A percentile compares a stretch with the other conserved stretches of the same genome.
phyloP scores from a whole-genome alignment of 1,140 invertebrate genomes.

The Triops cancriformis region DNA sequence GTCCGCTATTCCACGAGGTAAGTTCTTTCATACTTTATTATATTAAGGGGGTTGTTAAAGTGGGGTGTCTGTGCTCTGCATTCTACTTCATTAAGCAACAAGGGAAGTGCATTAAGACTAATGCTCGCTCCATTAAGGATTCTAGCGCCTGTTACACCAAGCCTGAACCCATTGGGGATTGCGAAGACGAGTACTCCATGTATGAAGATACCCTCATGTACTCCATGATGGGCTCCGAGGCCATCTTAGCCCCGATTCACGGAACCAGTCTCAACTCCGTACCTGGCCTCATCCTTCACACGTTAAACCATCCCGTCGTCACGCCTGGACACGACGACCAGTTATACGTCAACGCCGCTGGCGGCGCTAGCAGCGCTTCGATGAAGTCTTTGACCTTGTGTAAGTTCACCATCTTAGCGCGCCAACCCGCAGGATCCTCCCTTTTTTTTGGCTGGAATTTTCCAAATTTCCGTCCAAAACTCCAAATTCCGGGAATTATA shows the following conservation, averaged over 20 bases:
- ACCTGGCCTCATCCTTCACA: not conserved
- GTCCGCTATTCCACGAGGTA: not conserved
- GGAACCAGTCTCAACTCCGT: not conserved
- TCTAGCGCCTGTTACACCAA: slow-evolving; percentile 4
- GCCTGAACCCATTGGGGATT: slow-evolving; percentile 2
- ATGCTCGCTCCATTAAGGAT: not conserved
- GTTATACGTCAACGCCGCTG: not conserved
- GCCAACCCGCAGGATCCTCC: not conserved
- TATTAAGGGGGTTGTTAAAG: no score
- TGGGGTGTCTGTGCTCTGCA: no score
- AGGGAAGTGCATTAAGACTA: not conserved
- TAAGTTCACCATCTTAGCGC: not conserved
- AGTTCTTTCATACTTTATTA: not conserved
- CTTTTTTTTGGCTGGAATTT: not conserved
- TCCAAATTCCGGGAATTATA: no score
- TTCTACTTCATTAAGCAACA: no score
- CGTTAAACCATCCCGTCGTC: not conserved
- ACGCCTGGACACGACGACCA: not conserved
- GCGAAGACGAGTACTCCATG: slow-evolving; percentile 1
- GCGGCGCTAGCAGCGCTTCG: not conserved
- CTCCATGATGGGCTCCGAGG: not conserved
- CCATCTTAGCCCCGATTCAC: not conserved
- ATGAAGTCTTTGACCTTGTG: not conserved
- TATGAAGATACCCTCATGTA: not conserved
- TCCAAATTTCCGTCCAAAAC: not conserved